A percentile compares a stretch with the other conserved stretches of the same genome.
Conservation (phyloP, 2,113 vertebrate species). For the Python bivittatus region DNA sequence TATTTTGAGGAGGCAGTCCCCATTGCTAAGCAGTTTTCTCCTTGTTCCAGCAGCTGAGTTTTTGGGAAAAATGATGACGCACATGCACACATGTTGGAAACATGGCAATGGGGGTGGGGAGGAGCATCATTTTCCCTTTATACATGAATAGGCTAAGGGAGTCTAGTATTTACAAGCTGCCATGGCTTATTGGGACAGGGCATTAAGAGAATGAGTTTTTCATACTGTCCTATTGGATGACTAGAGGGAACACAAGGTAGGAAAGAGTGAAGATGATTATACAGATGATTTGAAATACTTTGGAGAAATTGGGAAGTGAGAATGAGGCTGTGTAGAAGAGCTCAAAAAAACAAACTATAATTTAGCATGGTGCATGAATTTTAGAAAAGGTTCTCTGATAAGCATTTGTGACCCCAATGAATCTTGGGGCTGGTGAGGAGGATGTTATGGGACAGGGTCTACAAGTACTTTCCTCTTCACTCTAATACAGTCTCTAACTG, state of each 20-base stretch:
- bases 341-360: background rate
- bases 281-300: background rate
- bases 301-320: background rate
- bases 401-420: background rate
- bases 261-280: background rate
- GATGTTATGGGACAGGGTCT: background rate
- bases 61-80: background rate
- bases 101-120: background rate
- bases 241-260: background rate
- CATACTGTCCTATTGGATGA: background rate
- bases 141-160: background rate
- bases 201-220: background rate
- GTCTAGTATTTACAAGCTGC: background rate
- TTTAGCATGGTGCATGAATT: background rate
- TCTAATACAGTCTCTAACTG: background rate
- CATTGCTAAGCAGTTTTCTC: background rate
- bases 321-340: background rate
- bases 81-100: background rate
- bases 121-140: background rate
- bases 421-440: background rate
- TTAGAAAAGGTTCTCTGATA: background rate
- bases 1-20: background rate
- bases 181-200: background rate
- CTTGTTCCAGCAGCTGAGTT: background rate
- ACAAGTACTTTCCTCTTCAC: background rate